These are phyloP conservation scores for Trichomalopsis sarcophagae DNA, from an alignment of 1,140 invertebrate genomes.

Conservation along the genomic window DNA sequence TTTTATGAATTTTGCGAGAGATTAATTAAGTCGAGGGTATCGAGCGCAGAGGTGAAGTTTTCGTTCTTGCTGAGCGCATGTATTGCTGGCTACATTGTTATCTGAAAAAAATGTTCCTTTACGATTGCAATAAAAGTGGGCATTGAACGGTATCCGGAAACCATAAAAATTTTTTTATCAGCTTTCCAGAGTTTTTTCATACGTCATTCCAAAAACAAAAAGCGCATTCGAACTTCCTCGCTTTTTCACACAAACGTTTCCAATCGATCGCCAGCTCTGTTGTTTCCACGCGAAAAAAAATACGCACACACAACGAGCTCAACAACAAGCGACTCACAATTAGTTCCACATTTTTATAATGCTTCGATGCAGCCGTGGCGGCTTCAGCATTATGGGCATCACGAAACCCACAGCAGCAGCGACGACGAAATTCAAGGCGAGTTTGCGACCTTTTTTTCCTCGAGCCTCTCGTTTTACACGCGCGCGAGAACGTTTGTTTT, in stretches of 20 bases:
- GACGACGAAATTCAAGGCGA: slow-evolving; percentile 31
- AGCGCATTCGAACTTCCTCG: not conserved
- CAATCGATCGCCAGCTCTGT: slow-evolving; percentile 7
- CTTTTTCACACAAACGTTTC: too few species aligned
- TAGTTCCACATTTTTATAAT: slow-evolving; percentile 38
- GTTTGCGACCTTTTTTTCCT: slow-evolving; percentile 18
- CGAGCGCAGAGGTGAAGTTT: too few species aligned
- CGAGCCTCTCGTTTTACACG: not conserved
- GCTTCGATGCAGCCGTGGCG: not conserved
- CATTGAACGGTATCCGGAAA: not conserved
- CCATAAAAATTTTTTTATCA: too few species aligned
- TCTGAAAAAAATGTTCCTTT: too few species aligned
- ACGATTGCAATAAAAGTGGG: not conserved
- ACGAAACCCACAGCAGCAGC: not conserved
- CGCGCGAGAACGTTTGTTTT: not conserved
- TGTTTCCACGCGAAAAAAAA: not conserved
- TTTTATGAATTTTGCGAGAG: not conserved
- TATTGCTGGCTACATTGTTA: too few species aligned
- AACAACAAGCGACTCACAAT: slow-evolving; percentile 27
- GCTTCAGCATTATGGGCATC: slow-evolving; percentile 19
- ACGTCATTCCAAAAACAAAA: not conserved
- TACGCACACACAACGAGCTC: too few species aligned
- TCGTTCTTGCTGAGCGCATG: too few species aligned
- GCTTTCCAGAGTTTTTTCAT: too few species aligned
- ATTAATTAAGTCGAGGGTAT: not conserved